Evolutionary conservation across 23 tunicate species (phyloP).

Genomic region (Clavelina lepadiformis): DNA sequence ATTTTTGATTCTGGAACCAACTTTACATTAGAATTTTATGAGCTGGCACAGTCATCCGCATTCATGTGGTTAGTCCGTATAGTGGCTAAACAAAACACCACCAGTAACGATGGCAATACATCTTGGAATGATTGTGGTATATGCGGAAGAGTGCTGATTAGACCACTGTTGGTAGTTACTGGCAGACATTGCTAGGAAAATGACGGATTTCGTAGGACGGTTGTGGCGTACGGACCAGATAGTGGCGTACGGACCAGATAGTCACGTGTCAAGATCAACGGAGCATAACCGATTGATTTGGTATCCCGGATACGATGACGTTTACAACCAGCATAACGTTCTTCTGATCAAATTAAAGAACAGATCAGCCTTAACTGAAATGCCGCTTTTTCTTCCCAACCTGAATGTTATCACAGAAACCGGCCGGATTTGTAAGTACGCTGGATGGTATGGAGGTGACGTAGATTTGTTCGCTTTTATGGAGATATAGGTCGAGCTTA

Average conservation of each 20-base stretch:
- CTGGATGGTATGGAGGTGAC: slow-evolving; percentile 49
- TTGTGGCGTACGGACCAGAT: background rate
- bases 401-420: slow-evolving; percentile 41
- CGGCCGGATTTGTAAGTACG: slow-evolving; percentile 23
- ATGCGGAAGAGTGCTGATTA: slow-evolving; percentile 53
- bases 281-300: background rate
- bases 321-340: slow-evolving; percentile 49
- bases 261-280: no score
- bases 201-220: background rate
- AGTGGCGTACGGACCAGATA: no score
- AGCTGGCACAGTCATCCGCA: no score
- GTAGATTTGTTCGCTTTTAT: slow-evolving; percentile 3
- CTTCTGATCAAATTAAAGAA: slow-evolving; percentile 34
- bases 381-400: slow-evolving; percentile 56
- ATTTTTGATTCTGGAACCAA: no score
- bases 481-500: slow-evolving; percentile 33
- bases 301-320: slow-evolving; percentile 56
- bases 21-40: no score
- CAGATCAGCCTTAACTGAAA: background rate
- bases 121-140: background rate
- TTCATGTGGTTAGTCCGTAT: slow-evolving; percentile 34
- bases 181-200: slow-evolving; percentile 48
- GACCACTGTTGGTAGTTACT: slow-evolving; percentile 43
- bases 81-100: slow-evolving; percentile 3
- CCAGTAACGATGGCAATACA: background rate